A percentile compares a stretch with the other conserved stretches of the same genome.
Conservation (phyloP, 2,113 vertebrate species). For the Holacanthus passer region DNA sequence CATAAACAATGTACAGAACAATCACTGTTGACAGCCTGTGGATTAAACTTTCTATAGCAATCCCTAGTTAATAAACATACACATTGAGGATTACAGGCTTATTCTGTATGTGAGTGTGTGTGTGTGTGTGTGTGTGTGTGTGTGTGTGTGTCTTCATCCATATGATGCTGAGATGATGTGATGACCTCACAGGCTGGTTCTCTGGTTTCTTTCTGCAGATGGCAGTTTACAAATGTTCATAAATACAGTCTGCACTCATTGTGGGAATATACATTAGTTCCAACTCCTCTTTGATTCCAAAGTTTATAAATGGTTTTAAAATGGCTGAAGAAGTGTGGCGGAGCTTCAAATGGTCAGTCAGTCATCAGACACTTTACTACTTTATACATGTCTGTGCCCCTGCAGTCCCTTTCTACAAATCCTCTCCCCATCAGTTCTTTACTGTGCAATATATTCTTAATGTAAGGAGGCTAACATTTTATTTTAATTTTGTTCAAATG, state of each 20-base stretch:
- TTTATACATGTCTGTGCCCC: background rate
- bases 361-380: background rate
- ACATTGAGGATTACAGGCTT: conserved; percentile 54
- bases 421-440: background rate
- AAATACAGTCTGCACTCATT: background rate
- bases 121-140: conserved; percentile 7
- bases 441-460: conserved; percentile 2
- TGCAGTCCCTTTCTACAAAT: background rate
- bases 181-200: conserved; percentile 13
- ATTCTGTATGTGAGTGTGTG: conserved; percentile 5
- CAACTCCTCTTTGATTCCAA: background rate
- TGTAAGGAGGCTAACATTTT: background rate
- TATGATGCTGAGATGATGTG: conserved; percentile 1
- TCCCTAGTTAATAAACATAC: conserved; percentile 40
- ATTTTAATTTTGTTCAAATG: too few relatives aligned
- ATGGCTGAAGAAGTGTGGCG: background rate
- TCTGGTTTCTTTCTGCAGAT: conserved; percentile 8
- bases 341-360: background rate
- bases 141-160: conserved; percentile 21
- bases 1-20: conserved; percentile 31
- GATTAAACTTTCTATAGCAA: conserved; percentile 60
- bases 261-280: background rate
- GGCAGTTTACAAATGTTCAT: background rate
- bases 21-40: conserved; percentile 29
- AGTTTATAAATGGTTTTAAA: background rate